Conservation (phyloP, 2,797 vertebrate genomes). For the Dendrocincla fuliginosa region DNA sequence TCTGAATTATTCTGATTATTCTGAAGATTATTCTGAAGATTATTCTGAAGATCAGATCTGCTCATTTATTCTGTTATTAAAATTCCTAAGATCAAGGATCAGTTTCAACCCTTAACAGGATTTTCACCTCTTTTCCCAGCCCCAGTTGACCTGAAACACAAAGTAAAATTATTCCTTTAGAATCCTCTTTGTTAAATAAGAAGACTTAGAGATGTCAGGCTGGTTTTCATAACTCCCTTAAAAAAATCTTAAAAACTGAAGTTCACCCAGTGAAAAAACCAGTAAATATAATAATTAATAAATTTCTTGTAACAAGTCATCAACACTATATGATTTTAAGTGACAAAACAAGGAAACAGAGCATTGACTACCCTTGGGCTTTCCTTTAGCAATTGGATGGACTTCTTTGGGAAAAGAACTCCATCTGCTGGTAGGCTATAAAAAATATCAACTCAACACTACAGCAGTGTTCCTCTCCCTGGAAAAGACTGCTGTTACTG, state of each 20-base stretch:
- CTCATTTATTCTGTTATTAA: background rate
- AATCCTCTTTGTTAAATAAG: background rate
- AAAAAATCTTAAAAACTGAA: background rate
- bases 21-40: too few relatives aligned
- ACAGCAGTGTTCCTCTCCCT: fast-evolving
- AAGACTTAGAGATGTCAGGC: background rate
- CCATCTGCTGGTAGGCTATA: slow-evolving; percentile 70
- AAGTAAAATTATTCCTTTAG: background rate
- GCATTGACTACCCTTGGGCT: background rate
- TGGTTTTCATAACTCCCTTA: background rate
- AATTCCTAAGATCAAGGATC: background rate
- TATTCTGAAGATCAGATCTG: too few relatives aligned
- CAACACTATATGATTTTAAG: background rate
- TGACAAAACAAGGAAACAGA: background rate
- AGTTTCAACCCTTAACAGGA: background rate
- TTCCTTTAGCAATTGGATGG: background rate
- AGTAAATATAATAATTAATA: background rate
- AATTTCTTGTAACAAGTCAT: background rate
- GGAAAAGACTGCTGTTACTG: background rate
- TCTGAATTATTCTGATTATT: too few relatives aligned
- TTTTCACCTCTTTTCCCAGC: background rate
- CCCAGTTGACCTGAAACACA: background rate
- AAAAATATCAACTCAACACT: background rate
- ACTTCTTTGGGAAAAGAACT: slow-evolving; percentile 57
- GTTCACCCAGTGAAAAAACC: fast-evolving